Base-by-base conservation (phyloP, 2,888 invertebrate species). In the Biston betularia region DNA sequence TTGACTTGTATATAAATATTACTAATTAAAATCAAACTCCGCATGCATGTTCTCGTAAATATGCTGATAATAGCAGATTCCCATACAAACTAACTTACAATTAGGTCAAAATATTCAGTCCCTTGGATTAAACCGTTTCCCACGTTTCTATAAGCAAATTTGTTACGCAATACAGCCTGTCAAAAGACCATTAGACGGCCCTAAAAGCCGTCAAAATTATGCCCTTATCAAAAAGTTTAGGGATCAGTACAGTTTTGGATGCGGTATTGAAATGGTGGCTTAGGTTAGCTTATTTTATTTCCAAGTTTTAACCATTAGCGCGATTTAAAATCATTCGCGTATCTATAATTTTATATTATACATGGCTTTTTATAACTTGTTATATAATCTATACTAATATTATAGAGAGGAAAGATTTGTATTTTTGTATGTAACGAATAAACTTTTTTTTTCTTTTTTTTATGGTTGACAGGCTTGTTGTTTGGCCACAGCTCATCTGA, bases 111-210 rank as follows among this genome's bases (percentile, higher is more conserved):
- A 45, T 45, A 7, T 14, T 45, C 14, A 45, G n/a, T 6, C 45
- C n/a, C n/a, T n/a, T 12, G n/a, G n/a, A 14, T 6, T 45, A 45
- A 45, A 45, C 45, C 8, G 3, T 14, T 45, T 45, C 45, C 5
- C 14, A 14, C 42, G 14, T 45, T 45, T 14, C 14, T 14, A 12
- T n/a, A 6, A 52, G 7, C 50, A 40, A 53, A 15, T 38, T 38
- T 15, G 38, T 53, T 53, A 0, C 15, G n/a, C 40, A 53, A 40
- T 50, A 24, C 46, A n/a, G 48, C 11, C 38, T 24, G 33, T 44
- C 59, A 42, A 52, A 59, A 50, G 12, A 12, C 59, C 59, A 59
- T 59, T 59, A 59, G 50, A 11, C 34, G 49, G 24, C 35, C 48
- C 14, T 57, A 46, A 46, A 57, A 58, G 35, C 58, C 48, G 38